A percentile compares a stretch with the other conserved stretches of the same genome.
phyloP scores from a whole-genome alignment of 1,140 invertebrate species.

The Platyura marginata region DNA sequence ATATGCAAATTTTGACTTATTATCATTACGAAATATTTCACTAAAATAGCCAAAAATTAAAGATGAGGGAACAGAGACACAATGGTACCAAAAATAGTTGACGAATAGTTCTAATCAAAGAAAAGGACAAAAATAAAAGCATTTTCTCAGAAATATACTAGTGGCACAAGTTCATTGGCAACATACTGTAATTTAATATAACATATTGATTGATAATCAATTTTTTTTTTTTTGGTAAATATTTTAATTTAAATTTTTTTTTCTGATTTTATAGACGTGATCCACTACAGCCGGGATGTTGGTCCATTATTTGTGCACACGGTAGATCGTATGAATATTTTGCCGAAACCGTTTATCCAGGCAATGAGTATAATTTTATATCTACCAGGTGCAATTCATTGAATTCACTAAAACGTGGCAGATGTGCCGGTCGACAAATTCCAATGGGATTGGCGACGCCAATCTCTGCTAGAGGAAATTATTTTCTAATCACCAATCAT shows the following conservation, averaged over 20 bases:
- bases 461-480: neutral
- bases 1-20: too few relatives aligned
- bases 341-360: neutral
- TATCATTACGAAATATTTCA: too few relatives aligned
- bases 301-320: neutral
- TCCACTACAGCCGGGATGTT: neutral
- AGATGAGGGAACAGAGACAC: too few relatives aligned
- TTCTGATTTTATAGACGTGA: neutral
- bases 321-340: neutral
- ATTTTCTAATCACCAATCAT: neutral
- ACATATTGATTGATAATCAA: neutral
- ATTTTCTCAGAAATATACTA: too few relatives aligned
- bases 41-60: too few relatives aligned
- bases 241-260: neutral
- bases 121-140: neutral
- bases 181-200: too few relatives aligned
- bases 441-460: slow-evolving; percentile 1
- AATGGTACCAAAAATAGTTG: too few relatives aligned
- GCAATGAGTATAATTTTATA: neutral
- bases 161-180: too few relatives aligned
- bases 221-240: too few relatives aligned
- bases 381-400: neutral
- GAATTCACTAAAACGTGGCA: neutral
- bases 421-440: neutral
- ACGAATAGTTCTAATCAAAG: too few relatives aligned